These are phyloP conservation scores for Trachelus tabidus DNA, from an alignment of 2,888 invertebrate species.

Conservation along the genomic window DNA sequence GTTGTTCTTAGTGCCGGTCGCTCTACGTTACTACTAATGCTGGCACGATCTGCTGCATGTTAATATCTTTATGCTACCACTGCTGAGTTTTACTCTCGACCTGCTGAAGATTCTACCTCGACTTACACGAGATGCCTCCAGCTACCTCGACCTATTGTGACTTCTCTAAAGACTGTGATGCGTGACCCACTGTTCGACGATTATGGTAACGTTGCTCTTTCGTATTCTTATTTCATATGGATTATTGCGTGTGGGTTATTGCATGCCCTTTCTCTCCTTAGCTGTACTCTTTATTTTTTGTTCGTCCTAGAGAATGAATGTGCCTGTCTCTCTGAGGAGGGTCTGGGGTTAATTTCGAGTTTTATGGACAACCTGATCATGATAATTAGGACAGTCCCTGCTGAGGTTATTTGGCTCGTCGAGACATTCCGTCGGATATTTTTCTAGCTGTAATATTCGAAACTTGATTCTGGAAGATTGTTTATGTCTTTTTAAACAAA, in stretches of 20 bases:
- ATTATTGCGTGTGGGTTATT: background rate
- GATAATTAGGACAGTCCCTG: background rate
- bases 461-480: background rate
- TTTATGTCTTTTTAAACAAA: background rate
- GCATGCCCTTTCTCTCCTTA: background rate
- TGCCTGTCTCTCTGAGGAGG: background rate
- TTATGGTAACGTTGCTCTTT: constrained; percentile 48
- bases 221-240: background rate
- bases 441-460: background rate
- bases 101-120: background rate
- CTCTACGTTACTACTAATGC: background rate
- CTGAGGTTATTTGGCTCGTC: background rate
- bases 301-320: background rate
- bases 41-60: background rate
- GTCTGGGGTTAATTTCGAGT: background rate
- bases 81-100: background rate
- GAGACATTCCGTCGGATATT: background rate
- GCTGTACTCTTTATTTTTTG: background rate
- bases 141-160: background rate
- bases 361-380: background rate
- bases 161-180: constrained; percentile 45
- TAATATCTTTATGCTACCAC: background rate
- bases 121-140: background rate
- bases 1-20: background rate
- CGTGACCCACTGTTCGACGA: constrained; percentile 48